Percentiles rank a stretch among this genome's conserved stretches.
Evolutionary conservation across 2,797 vertebrate species (phyloP).

Genomic region (Lithobates sylvaticus): DNA sequence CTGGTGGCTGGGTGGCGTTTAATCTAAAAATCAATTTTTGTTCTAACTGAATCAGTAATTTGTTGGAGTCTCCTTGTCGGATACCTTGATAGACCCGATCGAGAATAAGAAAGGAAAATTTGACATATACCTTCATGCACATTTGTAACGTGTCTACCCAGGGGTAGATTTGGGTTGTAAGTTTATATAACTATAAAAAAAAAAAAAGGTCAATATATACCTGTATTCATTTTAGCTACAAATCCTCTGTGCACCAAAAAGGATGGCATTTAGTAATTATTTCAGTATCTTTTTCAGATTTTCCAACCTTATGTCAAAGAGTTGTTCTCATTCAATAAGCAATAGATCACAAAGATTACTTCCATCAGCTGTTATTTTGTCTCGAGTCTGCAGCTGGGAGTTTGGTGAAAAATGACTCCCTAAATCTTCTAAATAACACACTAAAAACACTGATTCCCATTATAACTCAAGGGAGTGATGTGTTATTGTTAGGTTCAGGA

Average conservation of each 20-base stretch:
- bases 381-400: constrained; percentile 18
- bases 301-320: not conserved
- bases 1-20: too few relatives aligned
- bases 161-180: too few relatives aligned
- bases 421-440: constrained; percentile 44
- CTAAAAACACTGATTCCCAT: constrained; percentile 29
- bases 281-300: not conserved
- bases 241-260: not conserved
- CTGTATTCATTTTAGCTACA: too few relatives aligned
- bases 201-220: too few relatives aligned
- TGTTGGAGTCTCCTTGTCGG: too few relatives aligned
- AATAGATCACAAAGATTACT: constrained; percentile 12
- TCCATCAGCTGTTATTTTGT: constrained; percentile 31
- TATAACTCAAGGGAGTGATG: constrained; percentile 37
- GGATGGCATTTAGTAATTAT: not conserved
- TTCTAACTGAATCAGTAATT: too few relatives aligned
- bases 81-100: too few relatives aligned
- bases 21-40: too few relatives aligned
- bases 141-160: too few relatives aligned
- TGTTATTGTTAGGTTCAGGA: constrained; percentile 41
- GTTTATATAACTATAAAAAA: too few relatives aligned
- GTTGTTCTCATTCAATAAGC: not conserved
- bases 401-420: constrained; percentile 33
- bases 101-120: too few relatives aligned
- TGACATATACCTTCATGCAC: too few relatives aligned